Evolutionary conservation across 2,113 vertebrate genomes (phyloP), one percentile per base, ranked within the genome.

Genomic region (Accipiter cooperii): DNA sequence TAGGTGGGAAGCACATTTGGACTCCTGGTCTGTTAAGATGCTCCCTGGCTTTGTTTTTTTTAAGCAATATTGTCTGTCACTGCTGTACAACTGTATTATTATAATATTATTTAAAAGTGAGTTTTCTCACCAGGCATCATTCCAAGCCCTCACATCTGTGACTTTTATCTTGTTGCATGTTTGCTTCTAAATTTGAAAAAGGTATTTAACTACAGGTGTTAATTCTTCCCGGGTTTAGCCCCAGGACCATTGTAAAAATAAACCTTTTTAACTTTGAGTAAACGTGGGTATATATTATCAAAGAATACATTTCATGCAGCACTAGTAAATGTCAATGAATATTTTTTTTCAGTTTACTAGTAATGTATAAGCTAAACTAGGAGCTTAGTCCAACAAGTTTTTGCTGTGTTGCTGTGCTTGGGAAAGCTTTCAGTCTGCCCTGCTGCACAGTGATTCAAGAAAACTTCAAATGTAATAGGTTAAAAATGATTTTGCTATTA

Each of bases 141-240:
- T 97, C 95, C 96, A 97, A 97, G 80, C 75, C 70, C 73, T 94
- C 93, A 94, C 91, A 97, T 96, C 96, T 96, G 93, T 97, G 92
- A 90, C 89, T 96, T 97, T 97, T 97, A 98, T 97, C 97, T 95
- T 88, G 84, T 77, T 96, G 93, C 88, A 94, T 77, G 89, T 94
- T 96, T 96, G 89, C 88, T 96, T 93, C 94, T 97, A 94, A 81
- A 95, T 95, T 90, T 97, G 91, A 97, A 96, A 94, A 86, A 96
- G 54, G 73, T 95, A 92, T 97, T 97, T 97, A 97, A 65, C 91
- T 97, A 97, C 96, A 97, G 97, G 95, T 97, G 96, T 96, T 97
- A 97, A 96, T 97, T 97, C 87, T 93, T 94, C 83, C 36, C 4
- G 10, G 83, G 54, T 97, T 95, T 98, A 96, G 94, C 96, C 94